Evolutionary conservation across 2,888 invertebrate genomes (phyloP).

Genomic region (Drosophila borealis): DNA sequence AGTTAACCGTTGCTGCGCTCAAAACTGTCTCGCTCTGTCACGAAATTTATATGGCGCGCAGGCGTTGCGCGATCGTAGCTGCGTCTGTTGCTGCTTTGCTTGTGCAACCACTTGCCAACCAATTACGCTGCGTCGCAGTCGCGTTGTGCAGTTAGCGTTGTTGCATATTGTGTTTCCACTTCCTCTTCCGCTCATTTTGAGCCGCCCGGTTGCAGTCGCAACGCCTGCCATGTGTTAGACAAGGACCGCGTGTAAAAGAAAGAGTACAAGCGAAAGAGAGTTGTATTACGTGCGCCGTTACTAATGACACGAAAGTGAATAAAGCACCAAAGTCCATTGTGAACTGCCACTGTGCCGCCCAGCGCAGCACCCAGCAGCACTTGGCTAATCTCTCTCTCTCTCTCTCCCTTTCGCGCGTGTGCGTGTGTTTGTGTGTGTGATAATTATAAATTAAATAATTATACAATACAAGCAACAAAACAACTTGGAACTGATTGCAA

Average conservation of each 20-base stretch:
- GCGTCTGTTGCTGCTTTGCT: slow-evolving; percentile 43
- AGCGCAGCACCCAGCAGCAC: slow-evolving; percentile 43
- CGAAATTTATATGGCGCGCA: slow-evolving; percentile 18
- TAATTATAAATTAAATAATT: slow-evolving; percentile 79
- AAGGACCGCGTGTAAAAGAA: slow-evolving; percentile 14
- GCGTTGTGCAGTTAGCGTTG: slow-evolving; percentile 48
- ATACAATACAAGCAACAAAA: slow-evolving; percentile 72
- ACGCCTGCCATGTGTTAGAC: slow-evolving; percentile 38
- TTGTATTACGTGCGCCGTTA: slow-evolving; percentile 72
- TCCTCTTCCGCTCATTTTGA: slow-evolving; percentile 73
- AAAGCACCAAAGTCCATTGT: slow-evolving; percentile 46
- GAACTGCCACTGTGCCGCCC: slow-evolving; percentile 41
- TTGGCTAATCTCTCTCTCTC: slow-evolving; percentile 16
- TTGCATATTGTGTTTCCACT: slow-evolving; percentile 77
- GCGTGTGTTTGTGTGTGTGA: slow-evolving; percentile 44
- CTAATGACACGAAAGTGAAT: slow-evolving; percentile 77
- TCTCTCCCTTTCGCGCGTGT: slow-evolving; percentile 25
- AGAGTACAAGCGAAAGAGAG: slow-evolving; percentile 38
- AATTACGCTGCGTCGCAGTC: slow-evolving; percentile 70
- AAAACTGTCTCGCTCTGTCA: slow-evolving; percentile 51
- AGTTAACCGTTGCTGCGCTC: slow-evolving; percentile 46
- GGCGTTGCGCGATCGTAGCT: slow-evolving; percentile 42
- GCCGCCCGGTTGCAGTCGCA: slow-evolving; percentile 35
- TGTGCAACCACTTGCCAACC: slow-evolving; percentile 71
- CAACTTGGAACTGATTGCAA: slow-evolving; percentile 64